Base-by-base conservation (phyloP, 1,140 invertebrate species). In the Agrilus planipennis region DNA sequence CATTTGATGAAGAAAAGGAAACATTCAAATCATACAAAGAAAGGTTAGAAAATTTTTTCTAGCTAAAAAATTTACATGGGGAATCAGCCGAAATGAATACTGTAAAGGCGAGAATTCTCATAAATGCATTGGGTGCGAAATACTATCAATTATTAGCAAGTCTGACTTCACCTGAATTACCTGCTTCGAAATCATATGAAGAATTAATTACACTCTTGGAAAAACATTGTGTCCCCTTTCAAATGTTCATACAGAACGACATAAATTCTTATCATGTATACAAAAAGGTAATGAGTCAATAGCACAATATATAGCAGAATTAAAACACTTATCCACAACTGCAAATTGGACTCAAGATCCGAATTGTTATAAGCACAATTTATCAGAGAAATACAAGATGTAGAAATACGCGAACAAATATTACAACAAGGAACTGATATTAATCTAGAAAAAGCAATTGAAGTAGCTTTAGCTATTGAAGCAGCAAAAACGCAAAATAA, bases 241-340 rank as follows among this genome's bases (percentile, higher is more conserved):
- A n/a, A n/a, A n/a, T n/a, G n/a, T n/a, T n/a, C n/a, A n/a, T 12
- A 12, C n/a, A n/a, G 12, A 17, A 35, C 14, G 19, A 20, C 5
- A 35, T 18, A 35, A 17, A 35, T 16, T 35, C 5, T 16, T 16
- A 35, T 35, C n/a, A 16, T n/a, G 12, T 16, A 35, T 17, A 20
- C 34, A 35, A 12, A 31, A 31, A 12, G 15, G 15, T 6, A 31
- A 31, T 31, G 15, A 10, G 6, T 10, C 15, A 10, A 14, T 31
- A 7, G 29, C 7, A 16, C 29, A 31, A 31, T 31, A 7, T 10
- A 31, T 31, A 31, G 29, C 29, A 31, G 29, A 31, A 27, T 27
- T 27, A 12, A n/a, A 18, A 35, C 4, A 35, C 12, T 4, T 18
- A 35, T 3, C 34, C 15, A 16, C 12, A 16, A 18, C 14, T n/a